Evolutionary conservation across 2,113 vertebrate species (phyloP), one percentile per base, ranked within the genome.

Genomic region (Actenoides lindsayi): DNA sequence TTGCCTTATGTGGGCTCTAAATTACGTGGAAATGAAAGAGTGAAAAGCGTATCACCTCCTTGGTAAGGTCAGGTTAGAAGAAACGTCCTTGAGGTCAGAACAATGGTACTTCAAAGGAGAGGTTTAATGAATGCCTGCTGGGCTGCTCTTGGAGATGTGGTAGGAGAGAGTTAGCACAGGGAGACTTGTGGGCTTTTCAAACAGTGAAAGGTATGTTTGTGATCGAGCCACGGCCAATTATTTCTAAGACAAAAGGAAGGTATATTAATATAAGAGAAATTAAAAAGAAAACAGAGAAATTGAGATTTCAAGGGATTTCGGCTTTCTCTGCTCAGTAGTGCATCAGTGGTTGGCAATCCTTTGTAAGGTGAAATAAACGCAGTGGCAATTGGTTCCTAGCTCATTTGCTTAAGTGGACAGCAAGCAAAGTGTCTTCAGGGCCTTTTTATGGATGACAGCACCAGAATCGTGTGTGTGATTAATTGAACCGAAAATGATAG

Each of bases 21-120:
- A 92, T 80, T 65, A 50, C 30, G 48, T 84, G 60, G 37, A 93
- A 92, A 70, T 16, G 19, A 84, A 53, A 63, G 35, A n/a, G 3
- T 60, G 62, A 78, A 57, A 84, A 84, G 14, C 0, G 0, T 56
- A 23, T 74, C 3, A 1, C 57, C 64, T 75, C 56, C 68, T 89
- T 81, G 54, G 84, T 35, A 30, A 60, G 73, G 56, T 64, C 65
- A 41, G 53, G 39, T 56, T 70, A 48, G 73, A 86, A 89, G 81
- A 91, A 78, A 71, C 0, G 0, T 87, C 77, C 33, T 2, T 95
- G 80, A 33, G 17, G 71, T 70, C 21, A 1, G 21, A 84, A 82
- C 39, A 87, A 75, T 51, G 10, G 81, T 11, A 57, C 74, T 91
- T 94, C 80, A 91, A 84, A 94, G 53, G 57, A 89, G 50, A 89